Evolutionary conservation across 53 echinoderm and acorn worm genomes (phyloP), one percentile per base, ranked within the genome.

Genomic region (Temnopleurus reevesii): DNA sequence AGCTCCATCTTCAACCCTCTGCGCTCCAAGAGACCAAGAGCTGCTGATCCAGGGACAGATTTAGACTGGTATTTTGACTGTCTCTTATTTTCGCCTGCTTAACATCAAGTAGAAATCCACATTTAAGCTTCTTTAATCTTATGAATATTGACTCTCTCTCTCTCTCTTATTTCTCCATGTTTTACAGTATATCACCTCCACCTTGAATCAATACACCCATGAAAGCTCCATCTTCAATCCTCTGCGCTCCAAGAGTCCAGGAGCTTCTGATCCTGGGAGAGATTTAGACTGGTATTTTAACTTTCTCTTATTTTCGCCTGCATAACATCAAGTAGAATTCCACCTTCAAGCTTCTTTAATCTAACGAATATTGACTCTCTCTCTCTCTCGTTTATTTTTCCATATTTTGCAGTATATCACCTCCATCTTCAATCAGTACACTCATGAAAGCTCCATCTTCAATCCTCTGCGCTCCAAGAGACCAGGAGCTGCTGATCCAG

Each of bases 381-480:
- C n/a, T n/a, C n/a, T n/a, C n/a, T n/a, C n/a, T n/a, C n/a, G n/a
- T n/a, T n/a, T n/a, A n/a, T n/a, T 35, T 64, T 36, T 65, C 65
- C 35, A 8, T n/a, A n/a, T 23, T 44, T 21, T 53, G 33, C 55
- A 97, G 97, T 90, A 91, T 36, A 94, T 96, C 30, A 96, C 96
- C 3, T 92, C 96, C 29, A 81, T 99, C 35, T 99, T 92, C 81
- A 99, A 99, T 90, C 92, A 88, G 87, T 99, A 96, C 92, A 99
- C 99, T 35, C 93, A 96, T 53, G 99, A 99, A 80, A 89, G 92
- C 31, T 85, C 94, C 29, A 71, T 99, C 4, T 89, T 96, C 79
- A 99, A 99, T 80, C 96, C 93, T 21, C 82, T 94, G 18, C 86
- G 96, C 46, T 81, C 94, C 41, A 94, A 94, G 91, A 86, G 96